phyloP scores from a whole-genome alignment of 2,113 vertebrate genomes.

The Pangasianodon gigas region DNA sequence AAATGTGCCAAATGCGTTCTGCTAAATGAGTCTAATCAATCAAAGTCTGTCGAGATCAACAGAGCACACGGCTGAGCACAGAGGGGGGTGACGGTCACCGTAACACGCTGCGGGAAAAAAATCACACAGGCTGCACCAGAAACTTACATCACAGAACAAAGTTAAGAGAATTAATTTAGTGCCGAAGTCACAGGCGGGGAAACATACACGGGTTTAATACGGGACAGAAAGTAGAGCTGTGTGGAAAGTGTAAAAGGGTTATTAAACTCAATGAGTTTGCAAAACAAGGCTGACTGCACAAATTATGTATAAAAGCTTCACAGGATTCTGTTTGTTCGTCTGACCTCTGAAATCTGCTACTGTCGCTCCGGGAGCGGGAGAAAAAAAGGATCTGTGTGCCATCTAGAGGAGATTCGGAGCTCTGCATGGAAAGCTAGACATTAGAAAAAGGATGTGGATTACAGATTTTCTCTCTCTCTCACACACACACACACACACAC shows the following conservation, averaged over 20 bases:
- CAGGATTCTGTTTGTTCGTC: not conserved
- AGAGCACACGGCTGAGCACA: not conserved
- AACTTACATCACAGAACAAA: not conserved
- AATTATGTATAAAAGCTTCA: not conserved
- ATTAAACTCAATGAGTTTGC: not conserved
- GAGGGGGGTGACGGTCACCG: not conserved
- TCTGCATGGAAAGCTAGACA: not conserved
- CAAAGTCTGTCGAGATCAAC: constrained; percentile 25
- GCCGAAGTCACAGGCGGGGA: not conserved
- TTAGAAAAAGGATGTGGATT: not conserved
- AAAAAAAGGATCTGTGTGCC: constrained; percentile 20
- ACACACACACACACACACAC: not conserved
- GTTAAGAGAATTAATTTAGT: not conserved
- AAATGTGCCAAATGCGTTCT: constrained; percentile 19
- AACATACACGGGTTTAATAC: not conserved
- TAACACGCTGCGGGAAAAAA: not conserved
- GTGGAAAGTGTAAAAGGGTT: constrained; percentile 11
- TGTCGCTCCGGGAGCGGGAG: not conserved
- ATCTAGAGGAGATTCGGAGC: constrained; percentile 19
- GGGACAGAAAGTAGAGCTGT: not conserved
- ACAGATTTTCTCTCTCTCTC: not conserved
- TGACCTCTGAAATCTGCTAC: not conserved
- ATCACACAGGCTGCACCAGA: not conserved
- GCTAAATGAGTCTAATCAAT: constrained; percentile 47
- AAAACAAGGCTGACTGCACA: constrained; percentile 28